Evolutionary conservation across 2,113 vertebrate genomes (phyloP).

Genomic region (Pterocles gutturalis): DNA sequence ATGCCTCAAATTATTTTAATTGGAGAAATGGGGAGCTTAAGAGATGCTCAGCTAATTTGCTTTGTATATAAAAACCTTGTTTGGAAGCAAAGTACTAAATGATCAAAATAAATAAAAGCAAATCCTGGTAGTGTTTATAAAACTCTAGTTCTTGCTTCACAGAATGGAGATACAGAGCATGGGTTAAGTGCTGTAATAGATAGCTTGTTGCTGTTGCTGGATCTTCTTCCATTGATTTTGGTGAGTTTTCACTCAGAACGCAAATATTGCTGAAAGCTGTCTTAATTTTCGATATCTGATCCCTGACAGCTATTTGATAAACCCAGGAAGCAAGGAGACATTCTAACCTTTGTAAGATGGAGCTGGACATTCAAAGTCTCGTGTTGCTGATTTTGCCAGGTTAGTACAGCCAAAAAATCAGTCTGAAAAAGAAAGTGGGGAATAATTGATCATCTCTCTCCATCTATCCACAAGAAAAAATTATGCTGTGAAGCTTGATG

Average conservation of each 20-base stretch:
- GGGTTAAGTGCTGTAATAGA: neutral
- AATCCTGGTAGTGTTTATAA: neutral
- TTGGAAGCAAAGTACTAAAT: neutral
- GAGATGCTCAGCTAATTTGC: neutral
- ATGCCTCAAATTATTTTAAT: neutral
- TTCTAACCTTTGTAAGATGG: neutral
- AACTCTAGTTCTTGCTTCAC: neutral
- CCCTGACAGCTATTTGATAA: neutral
- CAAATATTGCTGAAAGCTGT: neutral
- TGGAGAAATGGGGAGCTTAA: neutral
- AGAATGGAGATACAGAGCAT: neutral
- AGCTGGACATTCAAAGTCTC: neutral
- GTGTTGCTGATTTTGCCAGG: neutral
- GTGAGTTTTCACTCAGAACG: neutral
- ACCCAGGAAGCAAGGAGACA: neutral
- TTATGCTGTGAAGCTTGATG: rapidly evolving
- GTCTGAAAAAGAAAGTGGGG: neutral
- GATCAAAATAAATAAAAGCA: neutral
- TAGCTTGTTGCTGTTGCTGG: neutral
- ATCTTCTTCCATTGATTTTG: neutral
- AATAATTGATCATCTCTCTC: neutral
- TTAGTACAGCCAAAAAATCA: neutral
- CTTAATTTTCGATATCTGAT: neutral
- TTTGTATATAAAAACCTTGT: neutral
- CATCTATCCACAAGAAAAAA: neutral